Conservation (phyloP, 2,113 vertebrate genomes). For the Junco hyemalis region DNA sequence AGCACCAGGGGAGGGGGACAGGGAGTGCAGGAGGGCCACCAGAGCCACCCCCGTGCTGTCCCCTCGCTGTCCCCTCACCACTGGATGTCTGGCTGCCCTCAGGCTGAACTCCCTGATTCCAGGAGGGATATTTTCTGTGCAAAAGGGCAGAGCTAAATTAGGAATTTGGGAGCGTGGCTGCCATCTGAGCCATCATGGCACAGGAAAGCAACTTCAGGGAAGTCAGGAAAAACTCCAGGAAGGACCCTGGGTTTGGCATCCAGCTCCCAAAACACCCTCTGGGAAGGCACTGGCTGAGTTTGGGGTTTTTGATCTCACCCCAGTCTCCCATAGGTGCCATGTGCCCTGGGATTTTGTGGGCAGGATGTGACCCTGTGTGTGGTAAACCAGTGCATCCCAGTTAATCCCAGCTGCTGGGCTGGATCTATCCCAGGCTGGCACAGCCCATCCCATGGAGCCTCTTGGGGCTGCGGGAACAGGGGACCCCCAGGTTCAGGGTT, state of each 20-base stretch:
- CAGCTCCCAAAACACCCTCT: accelerated
- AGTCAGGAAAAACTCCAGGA: background rate
- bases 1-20: background rate
- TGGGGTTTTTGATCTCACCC: background rate
- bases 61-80: background rate
- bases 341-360: accelerated
- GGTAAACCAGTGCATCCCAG: background rate
- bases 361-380: background rate
- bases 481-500: background rate
- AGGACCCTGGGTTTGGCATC: background rate
- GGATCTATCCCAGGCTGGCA: background rate
- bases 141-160: constrained; percentile 39
- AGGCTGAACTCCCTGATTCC: background rate
- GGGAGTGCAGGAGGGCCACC: background rate
- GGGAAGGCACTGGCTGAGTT: background rate
- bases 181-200: accelerated
- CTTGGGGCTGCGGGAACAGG: accelerated
- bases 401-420: background rate
- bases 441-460: accelerated
- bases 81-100: background rate
- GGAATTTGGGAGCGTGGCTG: background rate
- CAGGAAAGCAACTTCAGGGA: accelerated
- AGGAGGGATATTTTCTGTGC: constrained; percentile 21
- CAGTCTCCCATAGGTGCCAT: accelerated
- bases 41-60: background rate